These are phyloP conservation scores for Ceyx melanurus DNA, from an alignment of 2,113 vertebrate genomes.

Conservation along the genomic window DNA sequence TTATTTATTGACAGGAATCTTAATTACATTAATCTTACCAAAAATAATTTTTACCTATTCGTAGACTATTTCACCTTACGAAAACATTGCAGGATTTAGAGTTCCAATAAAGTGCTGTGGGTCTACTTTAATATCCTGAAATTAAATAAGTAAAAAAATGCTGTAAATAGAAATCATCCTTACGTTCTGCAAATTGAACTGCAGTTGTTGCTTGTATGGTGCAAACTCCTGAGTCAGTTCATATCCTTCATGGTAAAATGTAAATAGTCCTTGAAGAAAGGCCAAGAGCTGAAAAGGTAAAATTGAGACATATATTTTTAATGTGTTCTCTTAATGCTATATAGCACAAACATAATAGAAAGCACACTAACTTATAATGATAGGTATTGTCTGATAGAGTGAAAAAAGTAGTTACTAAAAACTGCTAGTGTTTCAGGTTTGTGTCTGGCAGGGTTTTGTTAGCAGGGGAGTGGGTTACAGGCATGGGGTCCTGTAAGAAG, in stretches of 20 bases:
- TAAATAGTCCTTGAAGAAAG: slow-evolving; percentile 97
- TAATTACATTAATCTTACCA: neutral
- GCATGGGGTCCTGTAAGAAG: neutral
- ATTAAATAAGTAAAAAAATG: neutral
- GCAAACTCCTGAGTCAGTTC: slow-evolving; percentile 96
- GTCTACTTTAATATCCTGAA: neutral
- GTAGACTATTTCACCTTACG: neutral
- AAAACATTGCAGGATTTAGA: neutral
- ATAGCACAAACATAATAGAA: neutral
- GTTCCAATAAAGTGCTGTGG: neutral
- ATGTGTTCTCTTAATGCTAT: neutral
- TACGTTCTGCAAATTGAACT: slow-evolving; percentile 99
- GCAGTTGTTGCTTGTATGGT: slow-evolving; percentile 95
- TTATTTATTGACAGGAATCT: neutral
- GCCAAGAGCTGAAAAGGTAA: slow-evolving; percentile 88
- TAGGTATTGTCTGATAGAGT: neutral
- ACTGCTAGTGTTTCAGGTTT: neutral
- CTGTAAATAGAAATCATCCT: slow-evolving; percentile 58
- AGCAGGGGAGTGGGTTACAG: neutral
- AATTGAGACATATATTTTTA: slow-evolving; percentile 24
- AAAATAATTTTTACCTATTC: neutral
- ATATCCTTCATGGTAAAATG: slow-evolving; percentile 98
- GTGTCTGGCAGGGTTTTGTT: neutral
- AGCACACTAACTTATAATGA: neutral
- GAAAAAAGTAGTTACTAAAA: neutral